Evolutionary conservation across 2,888 invertebrate genomes (phyloP), one percentile per base, ranked within the genome.

Genomic region (Papilio gigon): DNA sequence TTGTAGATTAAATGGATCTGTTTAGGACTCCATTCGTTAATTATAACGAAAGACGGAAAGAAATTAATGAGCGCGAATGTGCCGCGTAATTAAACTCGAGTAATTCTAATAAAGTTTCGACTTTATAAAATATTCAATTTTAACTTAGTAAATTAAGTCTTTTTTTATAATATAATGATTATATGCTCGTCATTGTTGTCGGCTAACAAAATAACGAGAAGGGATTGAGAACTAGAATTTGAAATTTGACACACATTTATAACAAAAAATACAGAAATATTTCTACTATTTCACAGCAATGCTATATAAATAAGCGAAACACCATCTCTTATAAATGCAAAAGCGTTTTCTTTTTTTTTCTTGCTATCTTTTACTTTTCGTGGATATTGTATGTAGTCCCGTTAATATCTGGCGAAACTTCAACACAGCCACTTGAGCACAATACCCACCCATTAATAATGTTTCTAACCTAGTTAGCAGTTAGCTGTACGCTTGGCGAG

Each of bases 11-110:
- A 58, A 58, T 58, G 58, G 33, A 58, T 58, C 58, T 58, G 58
- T 58, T 58, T 58, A 35, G 58, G 58, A 58, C 33, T 58, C 58
- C 58, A 58, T 58, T 58, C 58, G 58, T 35, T 33, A 58, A 58
- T 58, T 58, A 58, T 35, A 58, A 58, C 4, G 33, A 35, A n/a
- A 58, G 56, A 56, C 11, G 30, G 58, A 58, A 58, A 58, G 58
- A 58, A 58, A 35, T 58, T 58, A 58, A 58, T 35, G 17, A 58
- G 27, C n/a, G 17, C 30, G 56, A 58, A 20, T 30, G 20, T 20
- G 58, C 33, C 20, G 12, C 20, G 20, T 58, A 58, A 58, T 58
- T 58, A 58, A 33, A 58, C 17, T 33, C 5, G 33, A 20, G 20
- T 35, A 33, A 35, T 58, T 11, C 11, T 6, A 58, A 0, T 17